Evolutionary conservation across 1,140 invertebrate genomes (phyloP).

Genomic region (Dendroctonus ponderosae): DNA sequence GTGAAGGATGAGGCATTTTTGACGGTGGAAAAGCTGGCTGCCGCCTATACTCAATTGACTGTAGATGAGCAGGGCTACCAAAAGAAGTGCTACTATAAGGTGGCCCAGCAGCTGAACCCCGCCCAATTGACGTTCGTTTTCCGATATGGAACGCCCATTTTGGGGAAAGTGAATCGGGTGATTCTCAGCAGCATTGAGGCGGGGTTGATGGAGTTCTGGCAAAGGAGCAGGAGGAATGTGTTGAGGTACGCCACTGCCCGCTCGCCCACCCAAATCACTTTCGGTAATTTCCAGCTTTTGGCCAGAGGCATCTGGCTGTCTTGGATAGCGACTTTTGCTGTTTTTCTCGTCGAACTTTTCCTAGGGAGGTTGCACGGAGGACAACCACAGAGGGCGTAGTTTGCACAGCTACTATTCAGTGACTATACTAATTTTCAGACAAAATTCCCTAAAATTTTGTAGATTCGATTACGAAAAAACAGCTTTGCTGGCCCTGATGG

Average conservation of each 20-base stretch:
- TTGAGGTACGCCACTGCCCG: not conserved
- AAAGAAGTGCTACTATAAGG: conserved; percentile 5
- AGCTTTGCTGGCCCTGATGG: too few species aligned
- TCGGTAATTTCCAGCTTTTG: too few species aligned
- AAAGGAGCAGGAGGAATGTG: not conserved
- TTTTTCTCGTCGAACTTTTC: too few species aligned
- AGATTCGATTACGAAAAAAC: too few species aligned
- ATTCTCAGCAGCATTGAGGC: conserved; percentile 1
- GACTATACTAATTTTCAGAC: too few species aligned
- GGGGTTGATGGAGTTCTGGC: not conserved
- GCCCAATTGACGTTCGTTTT: not conserved
- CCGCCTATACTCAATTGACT: not conserved
- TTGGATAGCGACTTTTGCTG: too few species aligned
- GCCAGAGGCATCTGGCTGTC: too few species aligned
- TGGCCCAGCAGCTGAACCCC: not conserved
- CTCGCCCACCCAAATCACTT: too few species aligned
- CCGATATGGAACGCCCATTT: not conserved
- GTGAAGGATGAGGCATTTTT: not conserved
- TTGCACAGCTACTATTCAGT: too few species aligned
- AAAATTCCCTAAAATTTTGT: too few species aligned
- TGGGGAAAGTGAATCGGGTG: not conserved
- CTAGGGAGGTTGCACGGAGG: too few species aligned
- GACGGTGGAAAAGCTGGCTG: not conserved
- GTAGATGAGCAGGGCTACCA: conserved; percentile 1
- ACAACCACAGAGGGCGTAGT: too few species aligned